Evolutionary conservation across 1,140 invertebrate genomes (phyloP).

Genomic region (Pseudomyrmex gracilis): DNA sequence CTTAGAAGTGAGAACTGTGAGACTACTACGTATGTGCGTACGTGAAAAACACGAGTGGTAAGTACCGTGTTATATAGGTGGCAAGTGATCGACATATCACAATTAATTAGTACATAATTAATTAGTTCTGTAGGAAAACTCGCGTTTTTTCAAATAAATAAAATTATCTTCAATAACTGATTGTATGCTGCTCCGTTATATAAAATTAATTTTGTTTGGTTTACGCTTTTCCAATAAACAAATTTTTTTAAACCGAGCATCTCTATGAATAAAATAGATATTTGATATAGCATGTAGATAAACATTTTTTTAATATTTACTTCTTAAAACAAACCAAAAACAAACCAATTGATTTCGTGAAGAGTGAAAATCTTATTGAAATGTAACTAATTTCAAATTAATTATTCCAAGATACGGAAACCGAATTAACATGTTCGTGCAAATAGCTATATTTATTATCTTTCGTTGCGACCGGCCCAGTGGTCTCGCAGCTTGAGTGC

Average conservation of each 20-base stretch:
- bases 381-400: neutral
- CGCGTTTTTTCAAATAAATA: conserved; percentile 50
- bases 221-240: conserved; percentile 59
- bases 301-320: conserved; percentile 5
- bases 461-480: too few species aligned
- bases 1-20: too few species aligned
- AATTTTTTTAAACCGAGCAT: conserved; percentile 45
- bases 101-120: too few species aligned
- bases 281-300: conserved; percentile 8
- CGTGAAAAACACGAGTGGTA: too few species aligned
- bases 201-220: conserved; percentile 54
- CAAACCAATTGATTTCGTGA: neutral
- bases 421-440: conserved; percentile 5
- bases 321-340: conserved; percentile 1
- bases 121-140: conserved; percentile 11
- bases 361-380: neutral
- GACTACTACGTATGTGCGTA: too few species aligned
- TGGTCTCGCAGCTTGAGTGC: too few species aligned
- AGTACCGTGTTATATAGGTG: too few species aligned
- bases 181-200: conserved; percentile 35
- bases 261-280: conserved; percentile 35
- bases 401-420: conserved; percentile 1
- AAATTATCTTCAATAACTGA: conserved; percentile 60
- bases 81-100: too few species aligned
- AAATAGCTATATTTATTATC: conserved; percentile 27